Evolutionary conservation across 2,797 vertebrate genomes (phyloP), one percentile per base, ranked within the genome.

Genomic region (Poeciliopsis paucimaculata): DNA sequence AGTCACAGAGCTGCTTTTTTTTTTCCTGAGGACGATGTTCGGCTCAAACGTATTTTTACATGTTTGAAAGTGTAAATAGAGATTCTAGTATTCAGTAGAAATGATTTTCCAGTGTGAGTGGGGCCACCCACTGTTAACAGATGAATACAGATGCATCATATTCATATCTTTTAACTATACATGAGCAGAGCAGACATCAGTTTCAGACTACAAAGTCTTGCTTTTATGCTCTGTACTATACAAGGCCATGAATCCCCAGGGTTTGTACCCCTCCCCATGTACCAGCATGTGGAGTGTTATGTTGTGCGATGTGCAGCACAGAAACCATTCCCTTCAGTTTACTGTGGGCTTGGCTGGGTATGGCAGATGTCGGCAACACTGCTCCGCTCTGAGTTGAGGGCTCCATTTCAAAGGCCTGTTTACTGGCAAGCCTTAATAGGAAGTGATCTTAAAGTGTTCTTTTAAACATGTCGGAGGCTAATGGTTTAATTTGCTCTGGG

Each of bases 361-460:
- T 95, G 94, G 94, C 94, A 96, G 93, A 95, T 95, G 93, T 95
- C 95, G 94, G 92, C 93, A 93, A 86, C 93, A 88, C 90, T 94
- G 88, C 87, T 88, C 88, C 51, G 90, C 93, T 90, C 87, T 23
- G 84, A 91, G 91, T 89, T 91, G 90, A 93, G 94, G 91, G 92
- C 92, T 94, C 90, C 76, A 86, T 95, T 96, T 96, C 94, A 95
- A 95, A 95, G 94, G 91, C 90, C 91, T 90, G 90, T 94, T 93
- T 93, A 92, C 93, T 93, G 93, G 92, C 91, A 93, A 86, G 90
- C 90, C 91, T 91, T 95, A 95, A 95, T 94, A 94, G 93, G 93
- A 96, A 94, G 92, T 94, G 95, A 95, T 95, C 88, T 94, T 92
- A 93, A 94, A 94, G 91, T 93, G 91, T 90, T 90, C 90, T 92